A percentile compares a stretch with the other conserved stretches of the same genome.
Evolutionary conservation across 2,888 invertebrate genomes (phyloP).

Genomic region (Lasioglossum marginatum): DNA sequence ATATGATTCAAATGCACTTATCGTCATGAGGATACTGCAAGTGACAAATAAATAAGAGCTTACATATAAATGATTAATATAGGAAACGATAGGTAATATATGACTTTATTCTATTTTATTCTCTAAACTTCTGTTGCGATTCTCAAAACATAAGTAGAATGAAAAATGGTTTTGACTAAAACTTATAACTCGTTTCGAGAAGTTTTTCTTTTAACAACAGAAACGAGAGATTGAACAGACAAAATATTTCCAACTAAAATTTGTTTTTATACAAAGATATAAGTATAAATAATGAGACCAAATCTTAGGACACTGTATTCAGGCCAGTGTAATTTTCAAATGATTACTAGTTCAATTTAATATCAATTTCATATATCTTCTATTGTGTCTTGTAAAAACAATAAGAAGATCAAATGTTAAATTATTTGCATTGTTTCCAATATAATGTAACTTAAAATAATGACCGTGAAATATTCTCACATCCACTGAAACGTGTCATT

Average conservation of each 20-base stretch:
- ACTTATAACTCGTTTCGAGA: conserved; percentile 8
- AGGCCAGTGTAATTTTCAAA: conserved; percentile 22
- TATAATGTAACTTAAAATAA: conserved; percentile 32
- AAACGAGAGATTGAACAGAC: conserved; percentile 27
- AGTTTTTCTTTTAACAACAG: background rate
- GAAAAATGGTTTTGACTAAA: conserved; percentile 5
- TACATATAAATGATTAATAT: conserved; percentile 58
- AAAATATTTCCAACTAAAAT: conserved; percentile 19
- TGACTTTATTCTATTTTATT: conserved; percentile 49
- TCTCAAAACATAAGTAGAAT: conserved; percentile 28
- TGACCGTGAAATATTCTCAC: conserved; percentile 38
- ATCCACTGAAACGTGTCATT: conserved; percentile 36
- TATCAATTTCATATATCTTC: conserved; percentile 23
- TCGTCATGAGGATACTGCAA: conserved; percentile 63
- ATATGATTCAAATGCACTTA: conserved; percentile 64
- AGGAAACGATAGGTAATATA: conserved; percentile 50
- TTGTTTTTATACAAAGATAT: background rate
- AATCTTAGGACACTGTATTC: conserved; percentile 33
- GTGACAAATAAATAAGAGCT: conserved; percentile 68
- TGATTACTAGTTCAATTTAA: conserved; percentile 18
- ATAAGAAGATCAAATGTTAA: background rate
- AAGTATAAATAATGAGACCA: conserved; percentile 25
- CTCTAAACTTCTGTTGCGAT: conserved; percentile 38
- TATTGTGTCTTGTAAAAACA: conserved; percentile 13
- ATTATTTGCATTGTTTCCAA: conserved; percentile 14